These are phyloP conservation scores for Nothoprocta pentlandii DNA, from an alignment of 2,113 vertebrate genomes.

Conservation along the genomic window DNA sequence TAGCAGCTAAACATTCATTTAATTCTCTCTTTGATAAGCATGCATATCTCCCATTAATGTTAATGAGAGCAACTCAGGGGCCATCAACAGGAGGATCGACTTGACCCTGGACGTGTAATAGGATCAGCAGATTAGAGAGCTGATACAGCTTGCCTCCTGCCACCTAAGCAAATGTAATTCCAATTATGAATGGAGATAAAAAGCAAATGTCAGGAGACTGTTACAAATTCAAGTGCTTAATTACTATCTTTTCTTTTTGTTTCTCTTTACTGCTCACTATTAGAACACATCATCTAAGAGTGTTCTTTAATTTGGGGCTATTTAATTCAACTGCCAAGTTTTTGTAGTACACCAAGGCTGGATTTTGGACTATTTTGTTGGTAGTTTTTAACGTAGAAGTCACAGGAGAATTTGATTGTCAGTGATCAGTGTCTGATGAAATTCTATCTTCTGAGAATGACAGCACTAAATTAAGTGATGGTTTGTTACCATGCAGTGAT, in stretches of 20 bases:
- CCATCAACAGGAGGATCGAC: not conserved
- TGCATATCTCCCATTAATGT: not conserved
- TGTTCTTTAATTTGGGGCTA: not conserved
- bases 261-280: not conserved
- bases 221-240: not conserved
- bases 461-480: not conserved
- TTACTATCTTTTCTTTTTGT: not conserved
- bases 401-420: not conserved
- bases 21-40: not conserved
- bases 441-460: not conserved
- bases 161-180: not conserved
- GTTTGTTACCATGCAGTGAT: not conserved
- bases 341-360: constrained; percentile 9
- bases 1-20: not conserved
- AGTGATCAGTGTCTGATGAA: not conserved
- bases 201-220: not conserved
- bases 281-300: not conserved
- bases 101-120: not conserved
- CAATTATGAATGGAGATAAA: not conserved
- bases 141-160: not conserved
- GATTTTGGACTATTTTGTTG: not conserved
- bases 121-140: not conserved
- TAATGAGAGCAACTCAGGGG: not conserved
- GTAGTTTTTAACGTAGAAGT: not conserved
- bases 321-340: constrained; percentile 7